A percentile compares a stretch with the other conserved stretches of the same genome.
Conservation (phyloP, 2,113 vertebrate genomes). For the Pygoscelis adeliae region DNA sequence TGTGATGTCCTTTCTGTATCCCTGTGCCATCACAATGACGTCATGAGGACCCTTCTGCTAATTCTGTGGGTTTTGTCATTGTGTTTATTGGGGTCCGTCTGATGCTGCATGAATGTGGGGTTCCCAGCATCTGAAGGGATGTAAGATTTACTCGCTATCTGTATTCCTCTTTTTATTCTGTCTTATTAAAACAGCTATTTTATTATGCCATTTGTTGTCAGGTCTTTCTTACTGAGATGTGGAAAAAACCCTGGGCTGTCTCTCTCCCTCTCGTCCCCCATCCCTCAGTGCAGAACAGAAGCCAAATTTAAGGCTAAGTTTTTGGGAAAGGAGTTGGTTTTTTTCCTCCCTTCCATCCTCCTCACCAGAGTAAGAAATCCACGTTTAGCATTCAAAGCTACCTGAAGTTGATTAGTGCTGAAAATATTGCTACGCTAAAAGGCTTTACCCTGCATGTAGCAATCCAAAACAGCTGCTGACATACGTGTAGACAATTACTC, state of each 20-base stretch:
- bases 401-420: background rate
- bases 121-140: background rate
- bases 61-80: background rate
- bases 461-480: background rate
- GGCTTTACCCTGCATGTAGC: fast-evolving
- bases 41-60: background rate
- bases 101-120: background rate
- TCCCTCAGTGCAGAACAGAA: background rate
- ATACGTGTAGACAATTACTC: background rate
- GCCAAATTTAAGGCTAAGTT: background rate
- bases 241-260: background rate
- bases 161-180: background rate
- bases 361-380: background rate
- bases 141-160: background rate
- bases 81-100: background rate
- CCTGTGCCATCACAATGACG: background rate
- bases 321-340: background rate
- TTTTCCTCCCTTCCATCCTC: background rate
- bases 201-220: background rate
- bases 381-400: background rate
- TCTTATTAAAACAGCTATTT: background rate
- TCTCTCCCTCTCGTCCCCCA: background rate
- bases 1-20: background rate
- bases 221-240: background rate
- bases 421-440: background rate